phyloP scores from a whole-genome alignment of 2,113 vertebrate genomes.

The Poicephalus meyeri region DNA sequence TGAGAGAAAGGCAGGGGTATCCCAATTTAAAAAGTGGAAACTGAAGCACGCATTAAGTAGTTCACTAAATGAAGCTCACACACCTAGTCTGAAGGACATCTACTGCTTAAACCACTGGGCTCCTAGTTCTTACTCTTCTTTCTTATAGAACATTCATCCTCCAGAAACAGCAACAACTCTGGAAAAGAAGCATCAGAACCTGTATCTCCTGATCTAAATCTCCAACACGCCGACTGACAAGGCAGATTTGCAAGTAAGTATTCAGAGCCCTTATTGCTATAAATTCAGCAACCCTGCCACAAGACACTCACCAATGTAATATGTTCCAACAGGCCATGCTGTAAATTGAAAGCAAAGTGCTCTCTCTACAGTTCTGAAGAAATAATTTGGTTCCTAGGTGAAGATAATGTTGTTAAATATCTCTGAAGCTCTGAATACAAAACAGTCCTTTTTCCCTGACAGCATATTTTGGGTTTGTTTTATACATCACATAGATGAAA shows the following conservation, averaged over 20 bases:
- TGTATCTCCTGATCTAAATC: background rate
- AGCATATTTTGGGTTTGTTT: background rate
- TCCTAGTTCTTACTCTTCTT: background rate
- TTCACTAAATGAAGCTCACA: background rate
- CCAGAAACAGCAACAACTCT: background rate
- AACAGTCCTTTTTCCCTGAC: background rate
- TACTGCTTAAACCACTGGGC: background rate
- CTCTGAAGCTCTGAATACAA: slow-evolving; percentile 36
- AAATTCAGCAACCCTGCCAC: background rate
- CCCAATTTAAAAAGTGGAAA: background rate
- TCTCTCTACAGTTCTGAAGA: slow-evolving; percentile 30
- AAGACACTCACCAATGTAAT: background rate
- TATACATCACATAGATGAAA: background rate
- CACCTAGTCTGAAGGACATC: background rate
- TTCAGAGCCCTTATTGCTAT: background rate
- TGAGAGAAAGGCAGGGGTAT: too few species aligned
- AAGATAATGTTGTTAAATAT: slow-evolving; percentile 27
- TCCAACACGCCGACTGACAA: background rate
- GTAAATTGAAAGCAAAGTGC: slow-evolving; percentile 36
- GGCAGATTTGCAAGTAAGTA: background rate
- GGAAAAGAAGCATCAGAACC: background rate
- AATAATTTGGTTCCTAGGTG: slow-evolving; percentile 40
- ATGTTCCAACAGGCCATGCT: background rate
- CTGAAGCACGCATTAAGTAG: background rate
- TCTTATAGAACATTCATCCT: background rate